Percentiles rank a stretch among this genome's conserved stretches.
Conservation (phyloP, 2,113 vertebrate genomes). For the Lonchura striata region DNA sequence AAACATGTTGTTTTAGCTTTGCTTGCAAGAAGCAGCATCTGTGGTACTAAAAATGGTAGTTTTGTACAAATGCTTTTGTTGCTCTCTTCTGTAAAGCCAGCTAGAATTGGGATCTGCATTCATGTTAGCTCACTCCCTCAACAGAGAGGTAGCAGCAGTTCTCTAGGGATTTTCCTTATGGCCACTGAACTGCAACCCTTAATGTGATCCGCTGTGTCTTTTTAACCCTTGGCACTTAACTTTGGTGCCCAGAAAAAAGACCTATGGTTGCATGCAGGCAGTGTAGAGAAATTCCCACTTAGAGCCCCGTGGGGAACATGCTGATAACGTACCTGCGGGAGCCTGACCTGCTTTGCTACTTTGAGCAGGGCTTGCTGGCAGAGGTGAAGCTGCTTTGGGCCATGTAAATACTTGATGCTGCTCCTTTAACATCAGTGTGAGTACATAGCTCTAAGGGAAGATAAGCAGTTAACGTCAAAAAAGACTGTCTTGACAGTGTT, state of each 20-base stretch:
- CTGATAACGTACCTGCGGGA: background rate
- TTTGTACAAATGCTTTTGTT: constrained; percentile 27
- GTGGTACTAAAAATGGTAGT: constrained; percentile 18
- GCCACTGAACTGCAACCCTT: background rate
- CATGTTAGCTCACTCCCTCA: background rate
- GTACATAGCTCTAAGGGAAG: background rate
- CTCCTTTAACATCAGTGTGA: background rate
- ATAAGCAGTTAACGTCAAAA: background rate
- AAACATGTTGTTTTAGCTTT: constrained; percentile 36
- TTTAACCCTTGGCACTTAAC: background rate
- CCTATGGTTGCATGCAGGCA: background rate
- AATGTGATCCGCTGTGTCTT: background rate
- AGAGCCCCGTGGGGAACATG: rapidly evolving
- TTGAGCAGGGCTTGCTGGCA: background rate
- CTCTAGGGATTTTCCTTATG: background rate
- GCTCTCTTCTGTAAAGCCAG: constrained; percentile 6
- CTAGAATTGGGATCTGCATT: background rate
- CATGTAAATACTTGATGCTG: background rate
- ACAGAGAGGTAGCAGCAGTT: background rate
- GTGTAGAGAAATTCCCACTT: background rate
- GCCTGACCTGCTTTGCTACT: background rate
- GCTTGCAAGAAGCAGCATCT: constrained; percentile 33
- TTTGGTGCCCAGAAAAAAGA: background rate
- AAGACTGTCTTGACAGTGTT: background rate
- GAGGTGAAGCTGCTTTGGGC: background rate